Evolutionary conservation across 2,888 invertebrate genomes (phyloP).

Genomic region (Lithophane semibrunnea): DNA sequence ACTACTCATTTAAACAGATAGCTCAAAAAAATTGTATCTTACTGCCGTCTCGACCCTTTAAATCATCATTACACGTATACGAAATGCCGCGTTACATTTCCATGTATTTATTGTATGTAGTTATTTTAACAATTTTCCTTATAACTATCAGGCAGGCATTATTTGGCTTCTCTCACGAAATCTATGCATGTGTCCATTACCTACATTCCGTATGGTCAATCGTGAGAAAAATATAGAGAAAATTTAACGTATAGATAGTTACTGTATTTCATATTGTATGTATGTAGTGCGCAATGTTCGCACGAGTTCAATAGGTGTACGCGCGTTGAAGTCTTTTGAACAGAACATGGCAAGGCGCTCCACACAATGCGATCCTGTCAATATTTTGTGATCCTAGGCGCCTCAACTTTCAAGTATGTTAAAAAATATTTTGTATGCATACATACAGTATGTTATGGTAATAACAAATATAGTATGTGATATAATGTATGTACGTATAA

Average conservation of each 20-base stretch:
- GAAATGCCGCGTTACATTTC: conserved; percentile 17
- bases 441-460: not conserved
- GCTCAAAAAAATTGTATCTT: not conserved
- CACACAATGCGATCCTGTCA: conserved; percentile 30
- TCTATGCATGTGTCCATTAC: conserved; percentile 65
- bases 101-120: conserved; percentile 28
- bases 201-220: conserved; percentile 67
- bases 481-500: not conserved
- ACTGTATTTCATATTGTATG: conserved; percentile 47
- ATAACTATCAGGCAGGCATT: conserved; percentile 48
- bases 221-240: conserved; percentile 70
- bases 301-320: conserved; percentile 64
- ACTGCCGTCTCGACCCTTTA: not conserved
- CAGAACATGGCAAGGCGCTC: conserved; percentile 42
- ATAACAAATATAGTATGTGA: not conserved
- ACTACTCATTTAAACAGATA: not conserved
- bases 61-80: not conserved
- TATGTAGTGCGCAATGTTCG: conserved; percentile 64
- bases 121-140: conserved; percentile 45
- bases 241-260: conserved; percentile 56
- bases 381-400: conserved; percentile 29
- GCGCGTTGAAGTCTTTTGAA: conserved; percentile 70
- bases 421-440: not conserved
- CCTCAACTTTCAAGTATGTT: not conserved
- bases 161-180: conserved; percentile 62